Percentiles rank a stretch among this genome's conserved stretches.
Evolutionary conservation across 2,888 invertebrate species (phyloP).

Genomic region (Parapristionchus giblindavisi): DNA sequence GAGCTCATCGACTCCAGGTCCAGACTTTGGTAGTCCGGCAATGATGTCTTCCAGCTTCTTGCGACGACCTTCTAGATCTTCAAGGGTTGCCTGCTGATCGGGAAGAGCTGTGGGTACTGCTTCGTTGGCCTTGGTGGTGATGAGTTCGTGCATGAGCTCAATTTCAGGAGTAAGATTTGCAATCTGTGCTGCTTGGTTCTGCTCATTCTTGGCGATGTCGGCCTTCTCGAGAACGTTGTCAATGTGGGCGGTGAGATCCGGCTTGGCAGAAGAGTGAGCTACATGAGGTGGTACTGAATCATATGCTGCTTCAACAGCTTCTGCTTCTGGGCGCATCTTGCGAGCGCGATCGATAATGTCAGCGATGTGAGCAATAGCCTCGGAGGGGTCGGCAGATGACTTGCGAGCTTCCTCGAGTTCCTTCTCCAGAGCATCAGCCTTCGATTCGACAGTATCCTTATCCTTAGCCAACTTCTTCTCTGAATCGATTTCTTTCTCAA

Average conservation of each 20-base stretch:
- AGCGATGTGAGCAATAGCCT: neutral
- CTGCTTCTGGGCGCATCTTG: conserved; percentile 5
- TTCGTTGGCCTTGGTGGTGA: conserved; percentile 21
- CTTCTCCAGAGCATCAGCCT: conserved; percentile 8
- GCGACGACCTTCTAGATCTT: conserved; percentile 48
- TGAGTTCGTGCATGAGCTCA: conserved; percentile 45
- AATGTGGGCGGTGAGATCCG: neutral
- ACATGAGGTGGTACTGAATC: neutral
- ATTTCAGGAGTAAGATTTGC: conserved; percentile 47
- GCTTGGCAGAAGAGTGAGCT: neutral
- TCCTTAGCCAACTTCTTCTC: conserved; percentile 15
- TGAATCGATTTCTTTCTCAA: conserved; percentile 18
- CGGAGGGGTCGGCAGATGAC: neutral
- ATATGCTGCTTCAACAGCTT: neutral
- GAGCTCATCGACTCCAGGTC: conserved; percentile 47
- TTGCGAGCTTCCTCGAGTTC: conserved; percentile 21
- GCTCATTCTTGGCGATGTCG: conserved; percentile 45
- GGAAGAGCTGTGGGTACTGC: conserved; percentile 43
- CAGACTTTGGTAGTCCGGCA: conserved; percentile 32
- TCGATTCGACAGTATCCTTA: conserved; percentile 11
- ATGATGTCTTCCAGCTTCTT: conserved; percentile 48
- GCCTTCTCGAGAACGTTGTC: conserved; percentile 3
- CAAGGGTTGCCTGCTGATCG: conserved; percentile 49
- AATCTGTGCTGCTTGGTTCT: conserved; percentile 44
- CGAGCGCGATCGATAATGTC: neutral